These are phyloP conservation scores for Eupristina koningsbergeri DNA, from an alignment of 1,140 invertebrate species.

Conservation along the genomic window DNA sequence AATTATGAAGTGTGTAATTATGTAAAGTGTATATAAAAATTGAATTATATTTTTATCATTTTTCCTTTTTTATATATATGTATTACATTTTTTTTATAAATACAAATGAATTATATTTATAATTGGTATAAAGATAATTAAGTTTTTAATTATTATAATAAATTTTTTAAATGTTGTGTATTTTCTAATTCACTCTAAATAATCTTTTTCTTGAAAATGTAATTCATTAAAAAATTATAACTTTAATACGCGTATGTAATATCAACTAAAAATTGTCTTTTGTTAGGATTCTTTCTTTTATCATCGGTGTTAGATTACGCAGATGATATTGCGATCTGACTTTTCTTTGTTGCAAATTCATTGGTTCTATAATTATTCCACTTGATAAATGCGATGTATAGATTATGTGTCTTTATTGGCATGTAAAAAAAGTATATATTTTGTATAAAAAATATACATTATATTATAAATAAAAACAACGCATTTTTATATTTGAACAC, in stretches of 20 bases:
- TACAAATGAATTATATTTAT: no score
- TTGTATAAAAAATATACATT: background rate
- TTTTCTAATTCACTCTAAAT: background rate
- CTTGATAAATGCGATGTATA: background rate
- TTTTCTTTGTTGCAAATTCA: constrained; percentile 5
- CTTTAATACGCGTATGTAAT: background rate
- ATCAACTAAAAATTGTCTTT: background rate
- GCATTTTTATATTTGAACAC: background rate
- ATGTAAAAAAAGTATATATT: background rate
- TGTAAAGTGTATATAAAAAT: no score
- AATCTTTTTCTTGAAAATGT: background rate
- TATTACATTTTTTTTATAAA: no score
- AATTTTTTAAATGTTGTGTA: no score
- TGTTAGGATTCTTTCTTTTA: constrained; percentile 21
- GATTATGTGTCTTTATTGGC: background rate
- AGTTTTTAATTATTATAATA: no score
- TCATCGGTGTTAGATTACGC: constrained; percentile 30
- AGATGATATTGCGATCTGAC: constrained; percentile 11
- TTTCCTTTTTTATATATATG: no score
- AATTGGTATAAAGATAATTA: no score
- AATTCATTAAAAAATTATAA: background rate
- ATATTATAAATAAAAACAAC: background rate
- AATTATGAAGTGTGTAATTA: no score
- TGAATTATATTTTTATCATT: no score
- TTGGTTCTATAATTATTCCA: background rate